Evolutionary conservation across 2,888 invertebrate genomes (phyloP).

Genomic region (Mechanitis mazaeus): DNA sequence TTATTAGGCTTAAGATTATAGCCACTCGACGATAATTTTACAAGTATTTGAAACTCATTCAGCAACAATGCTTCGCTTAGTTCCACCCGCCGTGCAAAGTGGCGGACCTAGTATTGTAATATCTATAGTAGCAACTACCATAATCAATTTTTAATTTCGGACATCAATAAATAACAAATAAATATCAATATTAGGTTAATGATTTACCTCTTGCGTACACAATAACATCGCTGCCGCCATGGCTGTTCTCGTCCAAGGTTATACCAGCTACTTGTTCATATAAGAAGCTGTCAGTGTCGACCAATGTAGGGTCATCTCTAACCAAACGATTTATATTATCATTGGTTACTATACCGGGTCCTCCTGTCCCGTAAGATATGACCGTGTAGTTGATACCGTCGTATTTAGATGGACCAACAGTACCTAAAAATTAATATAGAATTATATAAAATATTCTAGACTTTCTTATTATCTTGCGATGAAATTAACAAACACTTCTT

Average conservation of each 20-base stretch:
- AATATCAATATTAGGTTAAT: neutral
- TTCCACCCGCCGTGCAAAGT: no score
- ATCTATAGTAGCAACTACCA: no score
- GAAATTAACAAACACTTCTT: no score
- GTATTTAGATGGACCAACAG: constrained; percentile 78
- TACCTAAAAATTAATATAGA: constrained; percentile 51
- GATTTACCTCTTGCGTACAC: constrained; percentile 84
- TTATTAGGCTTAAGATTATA: no score
- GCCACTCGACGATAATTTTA: no score
- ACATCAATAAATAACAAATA: neutral
- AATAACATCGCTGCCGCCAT: constrained; percentile 90
- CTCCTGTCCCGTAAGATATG: constrained; percentile 86
- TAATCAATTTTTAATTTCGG: no score
- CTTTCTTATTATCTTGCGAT: no score
- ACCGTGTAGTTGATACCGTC: constrained; percentile 85
- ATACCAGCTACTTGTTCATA: constrained; percentile 86
- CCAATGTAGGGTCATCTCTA: constrained; percentile 78
- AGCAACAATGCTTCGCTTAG: no score
- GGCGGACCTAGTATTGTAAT: no score
- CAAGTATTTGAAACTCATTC: no score
- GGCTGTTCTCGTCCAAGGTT: constrained; percentile 83
- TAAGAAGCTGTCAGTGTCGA: constrained; percentile 78
- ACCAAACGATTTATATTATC: constrained; percentile 49
- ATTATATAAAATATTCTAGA: neutral
- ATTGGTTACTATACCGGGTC: constrained; percentile 63